Evolutionary conservation across 2,113 vertebrate genomes (phyloP), one percentile per base, ranked within the genome.

Genomic region (Oreamnos americanus): DNA sequence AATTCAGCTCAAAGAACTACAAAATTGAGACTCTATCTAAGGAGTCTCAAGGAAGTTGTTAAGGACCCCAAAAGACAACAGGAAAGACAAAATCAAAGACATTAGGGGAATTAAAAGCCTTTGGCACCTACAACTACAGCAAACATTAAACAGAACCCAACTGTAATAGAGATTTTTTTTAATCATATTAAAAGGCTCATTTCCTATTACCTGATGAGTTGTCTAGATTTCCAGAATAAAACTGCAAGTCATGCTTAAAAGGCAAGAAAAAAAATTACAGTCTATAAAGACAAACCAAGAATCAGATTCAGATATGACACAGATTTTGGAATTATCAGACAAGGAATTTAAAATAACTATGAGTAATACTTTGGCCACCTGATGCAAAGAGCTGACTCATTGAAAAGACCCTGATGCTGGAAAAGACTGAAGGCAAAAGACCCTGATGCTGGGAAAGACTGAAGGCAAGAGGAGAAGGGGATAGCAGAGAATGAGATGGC

Each of bases 371-470:
- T 43, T 74, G 21, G 71, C 11, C 36, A 74, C 21, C 71, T 74
- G 36, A 25, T 43, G 11, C 36, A 39, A 43, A 39, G 0, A 25
- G 36, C 21, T 0, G 0, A 25, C 21, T 74, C 11, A 74, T 1
- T 74, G 36, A 25, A 74, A 74, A 74, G 21, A 39, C 36, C 5
- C 21, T 74, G 5, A 39, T 25, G 71, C 36, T 74, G 67, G 21
- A 21, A 74, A 74, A 74, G 64, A 67, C n/a, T 71, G 17, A 71
- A 71, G 64, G 17, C 64, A 36, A 74, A 74, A 74, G 21, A 39
- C 36, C 5, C 21, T 74, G 5, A 39, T 25, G 71, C 36, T 74
- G 71, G 21, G 36, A 74, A 74, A 74, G 64, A 71, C n/a, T 71
- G 17, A 71, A 71, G 64, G 19, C 64, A 36, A 17, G n/a, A 64